phyloP scores from a whole-genome alignment of 2,797 vertebrate genomes.

The Anguilla anguilla region DNA sequence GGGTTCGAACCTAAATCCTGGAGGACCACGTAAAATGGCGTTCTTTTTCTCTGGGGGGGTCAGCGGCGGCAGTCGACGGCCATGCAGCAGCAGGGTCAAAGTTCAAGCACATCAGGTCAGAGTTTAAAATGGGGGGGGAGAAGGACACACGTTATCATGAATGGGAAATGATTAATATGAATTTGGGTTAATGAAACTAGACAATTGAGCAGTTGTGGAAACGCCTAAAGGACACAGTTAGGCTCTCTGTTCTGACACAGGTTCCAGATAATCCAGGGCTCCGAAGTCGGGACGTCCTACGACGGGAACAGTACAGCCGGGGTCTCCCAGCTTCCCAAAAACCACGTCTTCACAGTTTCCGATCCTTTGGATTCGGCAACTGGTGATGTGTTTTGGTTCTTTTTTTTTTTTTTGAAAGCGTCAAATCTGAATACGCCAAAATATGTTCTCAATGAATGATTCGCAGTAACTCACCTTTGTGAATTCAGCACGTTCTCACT shows the following conservation, averaged over 20 bases:
- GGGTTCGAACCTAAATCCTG: neutral
- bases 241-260: slow-evolving; percentile 44
- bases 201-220: slow-evolving; percentile 27
- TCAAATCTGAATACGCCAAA: neutral
- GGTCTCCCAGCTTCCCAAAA: slow-evolving; percentile 3
- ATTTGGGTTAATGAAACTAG: slow-evolving; percentile 27
- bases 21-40: neutral
- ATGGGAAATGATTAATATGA: neutral
- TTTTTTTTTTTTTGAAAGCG: neutral
- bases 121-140: slow-evolving; percentile 27
- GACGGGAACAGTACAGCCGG: neutral
- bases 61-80: slow-evolving; percentile 22
- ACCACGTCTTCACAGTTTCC: neutral
- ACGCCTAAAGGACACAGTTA: slow-evolving; percentile 21
- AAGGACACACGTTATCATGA: slow-evolving; percentile 27
- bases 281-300: neutral
- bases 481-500: neutral
- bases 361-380: neutral
- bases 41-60: neutral
- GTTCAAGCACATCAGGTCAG: slow-evolving; percentile 18
- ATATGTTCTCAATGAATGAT: neutral
- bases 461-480: slow-evolving; percentile 18
- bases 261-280: slow-evolving; percentile 18
- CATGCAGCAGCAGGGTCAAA: slow-evolving; percentile 19
- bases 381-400: neutral